Conservation (phyloP, 2,797 vertebrate genomes). For the Alauda arvensis region DNA sequence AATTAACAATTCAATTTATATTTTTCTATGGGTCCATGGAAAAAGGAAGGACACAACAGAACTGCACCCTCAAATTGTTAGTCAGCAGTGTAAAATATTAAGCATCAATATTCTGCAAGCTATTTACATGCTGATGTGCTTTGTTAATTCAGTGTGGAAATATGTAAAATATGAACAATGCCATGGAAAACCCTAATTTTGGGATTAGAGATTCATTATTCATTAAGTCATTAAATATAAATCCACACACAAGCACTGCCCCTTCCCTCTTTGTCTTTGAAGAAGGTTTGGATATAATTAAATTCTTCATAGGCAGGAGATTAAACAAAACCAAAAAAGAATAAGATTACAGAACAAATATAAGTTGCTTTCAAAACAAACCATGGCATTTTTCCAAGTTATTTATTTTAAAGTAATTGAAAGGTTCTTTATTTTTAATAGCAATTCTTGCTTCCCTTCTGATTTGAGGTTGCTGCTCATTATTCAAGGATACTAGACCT, state of each 20-base stretch:
- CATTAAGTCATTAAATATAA: not conserved
- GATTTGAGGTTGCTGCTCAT: not conserved
- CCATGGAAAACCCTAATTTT: not conserved
- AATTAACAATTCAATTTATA: not conserved
- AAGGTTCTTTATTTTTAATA: not conserved
- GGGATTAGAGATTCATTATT: slow-evolving; percentile 6
- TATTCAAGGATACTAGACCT: not conserved
- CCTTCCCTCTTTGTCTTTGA: not conserved
- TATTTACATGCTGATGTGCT: not conserved
- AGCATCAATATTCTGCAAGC: not conserved
- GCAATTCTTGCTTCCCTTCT: not conserved
- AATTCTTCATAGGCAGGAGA: slow-evolving; percentile 11
- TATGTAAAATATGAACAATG: not conserved
- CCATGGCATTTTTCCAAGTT: not conserved
- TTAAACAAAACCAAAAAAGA: slow-evolving; percentile 28
- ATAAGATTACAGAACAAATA: slow-evolving; percentile 1
- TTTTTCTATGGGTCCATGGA: not conserved
- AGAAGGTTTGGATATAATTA: slow-evolving; percentile 35
- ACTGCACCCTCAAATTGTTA: not conserved
- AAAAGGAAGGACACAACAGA: not conserved
- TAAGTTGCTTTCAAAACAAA: slow-evolving; percentile 15
- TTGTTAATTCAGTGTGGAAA: not conserved
- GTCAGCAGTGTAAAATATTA: not conserved
- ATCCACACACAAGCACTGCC: not conserved
- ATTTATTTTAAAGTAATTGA: slow-evolving; percentile 15